These are phyloP conservation scores for Barypeithes pellucidus DNA, from an alignment of 2,888 invertebrate species.

Conservation along the genomic window DNA sequence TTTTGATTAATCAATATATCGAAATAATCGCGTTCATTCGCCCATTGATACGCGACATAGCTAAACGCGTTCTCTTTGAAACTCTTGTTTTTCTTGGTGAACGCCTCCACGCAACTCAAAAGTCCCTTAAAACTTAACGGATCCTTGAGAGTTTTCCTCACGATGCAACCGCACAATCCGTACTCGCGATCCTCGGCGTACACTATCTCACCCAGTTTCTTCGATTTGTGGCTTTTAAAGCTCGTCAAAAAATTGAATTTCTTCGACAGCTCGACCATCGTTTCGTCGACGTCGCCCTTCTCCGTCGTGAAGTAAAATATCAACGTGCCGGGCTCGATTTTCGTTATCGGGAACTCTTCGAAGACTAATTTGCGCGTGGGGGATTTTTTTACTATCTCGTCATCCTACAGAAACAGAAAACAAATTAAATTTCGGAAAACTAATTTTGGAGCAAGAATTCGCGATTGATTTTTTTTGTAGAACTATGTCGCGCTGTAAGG, in stretches of 20 bases:
- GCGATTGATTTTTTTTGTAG: not conserved
- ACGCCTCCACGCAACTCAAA: slow-evolving; percentile 54
- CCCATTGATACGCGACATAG: slow-evolving; percentile 57
- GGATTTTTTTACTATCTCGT: slow-evolving; percentile 28
- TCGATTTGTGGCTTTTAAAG: slow-evolving; percentile 56
- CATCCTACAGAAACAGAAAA: slow-evolving; percentile 20
- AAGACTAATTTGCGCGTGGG: slow-evolving; percentile 55
- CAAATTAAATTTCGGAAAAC: too few species aligned
- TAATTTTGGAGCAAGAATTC: too few species aligned
- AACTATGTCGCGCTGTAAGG: not conserved
- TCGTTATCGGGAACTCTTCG: slow-evolving; percentile 57
- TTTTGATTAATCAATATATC: slow-evolving; percentile 62
- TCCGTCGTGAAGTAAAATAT: slow-evolving; percentile 65
- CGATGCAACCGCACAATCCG: slow-evolving; percentile 61
- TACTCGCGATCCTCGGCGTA: slow-evolving; percentile 55
- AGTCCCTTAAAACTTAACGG: slow-evolving; percentile 57
- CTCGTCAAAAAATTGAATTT: slow-evolving; percentile 62
- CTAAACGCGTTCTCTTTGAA: slow-evolving; percentile 40
- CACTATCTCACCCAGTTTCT: slow-evolving; percentile 61
- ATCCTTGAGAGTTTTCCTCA: slow-evolving; percentile 54
- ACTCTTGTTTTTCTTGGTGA: slow-evolving; percentile 55
- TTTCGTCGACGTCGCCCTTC: slow-evolving; percentile 61
- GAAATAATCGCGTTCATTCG: slow-evolving; percentile 57
- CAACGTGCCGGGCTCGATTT: slow-evolving; percentile 63
- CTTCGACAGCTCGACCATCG: slow-evolving; percentile 61